Evolutionary conservation across 2,113 vertebrate genomes (phyloP).

Genomic region (Montifringilla adamsi): DNA sequence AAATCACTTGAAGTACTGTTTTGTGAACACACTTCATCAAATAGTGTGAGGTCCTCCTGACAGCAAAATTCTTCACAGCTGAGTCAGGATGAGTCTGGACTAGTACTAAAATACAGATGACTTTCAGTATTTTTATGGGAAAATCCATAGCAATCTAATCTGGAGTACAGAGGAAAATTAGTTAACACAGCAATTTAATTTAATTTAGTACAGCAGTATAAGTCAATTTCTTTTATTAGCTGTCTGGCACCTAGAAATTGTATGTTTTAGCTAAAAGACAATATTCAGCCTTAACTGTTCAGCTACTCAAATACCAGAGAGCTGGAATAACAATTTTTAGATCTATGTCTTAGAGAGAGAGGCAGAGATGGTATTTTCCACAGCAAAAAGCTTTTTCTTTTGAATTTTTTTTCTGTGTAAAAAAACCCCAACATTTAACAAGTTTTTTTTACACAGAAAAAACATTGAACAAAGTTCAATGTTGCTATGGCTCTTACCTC

Average conservation of each 20-base stretch:
- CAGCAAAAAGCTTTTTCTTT: not conserved
- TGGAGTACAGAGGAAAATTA: not conserved
- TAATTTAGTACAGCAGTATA: not conserved
- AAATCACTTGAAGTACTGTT: not conserved
- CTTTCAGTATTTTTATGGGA: not conserved
- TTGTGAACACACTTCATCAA: not conserved
- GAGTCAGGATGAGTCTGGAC: not conserved
- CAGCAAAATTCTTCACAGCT: not conserved
- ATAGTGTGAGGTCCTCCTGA: not conserved
- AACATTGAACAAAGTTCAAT: not conserved
- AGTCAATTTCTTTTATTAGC: not conserved
- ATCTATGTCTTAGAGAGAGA: not conserved
- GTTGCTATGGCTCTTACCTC: slow-evolving; percentile 14
- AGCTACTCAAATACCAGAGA: not conserved
- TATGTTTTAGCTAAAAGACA: not conserved
- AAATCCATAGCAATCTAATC: not conserved
- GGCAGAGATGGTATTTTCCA: not conserved
- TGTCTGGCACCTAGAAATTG: not conserved
- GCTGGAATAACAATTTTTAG: not conserved
- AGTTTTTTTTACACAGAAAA: not conserved
- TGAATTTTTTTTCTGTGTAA: not conserved
- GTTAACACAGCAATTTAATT: not conserved
- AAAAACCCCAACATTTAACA: not conserved
- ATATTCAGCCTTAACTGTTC: not conserved
- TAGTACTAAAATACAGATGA: not conserved